These are phyloP conservation scores for Drosophila paramelanica DNA, from an alignment of 2,888 invertebrate genomes.

Conservation along the genomic window DNA sequence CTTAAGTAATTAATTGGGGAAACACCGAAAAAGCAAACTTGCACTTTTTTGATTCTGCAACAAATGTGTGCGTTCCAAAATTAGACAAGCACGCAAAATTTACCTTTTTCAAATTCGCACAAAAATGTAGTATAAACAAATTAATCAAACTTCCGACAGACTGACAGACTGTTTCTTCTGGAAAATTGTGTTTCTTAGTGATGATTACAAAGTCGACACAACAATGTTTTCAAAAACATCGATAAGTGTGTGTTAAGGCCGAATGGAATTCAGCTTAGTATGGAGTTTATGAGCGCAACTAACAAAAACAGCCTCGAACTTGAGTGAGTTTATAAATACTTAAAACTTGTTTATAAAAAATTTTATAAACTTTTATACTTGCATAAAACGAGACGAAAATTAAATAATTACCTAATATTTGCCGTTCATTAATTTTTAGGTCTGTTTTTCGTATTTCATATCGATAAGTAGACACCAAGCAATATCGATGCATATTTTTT, in stretches of 20 bases:
- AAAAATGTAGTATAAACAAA: slow-evolving; percentile 37
- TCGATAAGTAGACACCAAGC: neutral
- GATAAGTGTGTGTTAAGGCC: slow-evolving; percentile 13
- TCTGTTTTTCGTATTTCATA: neutral
- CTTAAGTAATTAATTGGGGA: slow-evolving; percentile 28
- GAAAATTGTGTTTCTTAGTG: slow-evolving; percentile 43
- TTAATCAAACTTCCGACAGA: slow-evolving; percentile 2
- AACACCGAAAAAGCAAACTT: slow-evolving; percentile 11
- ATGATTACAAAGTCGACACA: slow-evolving; percentile 19
- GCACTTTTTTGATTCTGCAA: neutral
- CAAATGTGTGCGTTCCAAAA: neutral
- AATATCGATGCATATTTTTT: slow-evolving; percentile 12
- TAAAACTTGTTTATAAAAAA: too few species aligned
- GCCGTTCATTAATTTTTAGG: neutral
- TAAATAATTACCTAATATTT: neutral
- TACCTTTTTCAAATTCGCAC: slow-evolving; percentile 30
- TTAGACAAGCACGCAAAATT: neutral
- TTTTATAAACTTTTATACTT: too few species aligned
- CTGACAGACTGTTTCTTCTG: slow-evolving; percentile 34
- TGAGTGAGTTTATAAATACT: neutral
- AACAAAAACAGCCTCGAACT: neutral
- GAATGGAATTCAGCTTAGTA: neutral
- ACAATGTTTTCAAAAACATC: neutral
- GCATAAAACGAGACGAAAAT: neutral
- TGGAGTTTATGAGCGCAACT: slow-evolving; percentile 4